Base-by-base conservation (phyloP, 53 echinoderm and acorn worm species). In the Henricia sp. region DNA sequence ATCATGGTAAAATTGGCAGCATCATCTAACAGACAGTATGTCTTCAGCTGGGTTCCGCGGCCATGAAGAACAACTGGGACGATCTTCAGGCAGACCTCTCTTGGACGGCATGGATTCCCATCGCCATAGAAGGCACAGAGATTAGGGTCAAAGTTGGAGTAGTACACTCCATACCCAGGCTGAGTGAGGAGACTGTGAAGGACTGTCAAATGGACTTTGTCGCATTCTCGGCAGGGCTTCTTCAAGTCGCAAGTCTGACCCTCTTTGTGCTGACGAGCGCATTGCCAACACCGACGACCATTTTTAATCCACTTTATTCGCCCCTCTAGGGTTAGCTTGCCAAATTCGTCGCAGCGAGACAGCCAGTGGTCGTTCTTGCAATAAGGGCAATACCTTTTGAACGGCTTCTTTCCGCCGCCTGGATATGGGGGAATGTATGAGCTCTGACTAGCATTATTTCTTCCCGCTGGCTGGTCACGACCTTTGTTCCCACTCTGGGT, bases 361-460 rank as follows among this genome's bases (percentile, higher is more conserved):
- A 70, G 11, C 70, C 70, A 70, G 70, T 46, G 70, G 28, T 70
- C 70, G 16, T 46, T 46, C 19, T 70, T 70, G 70, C 70, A 70
- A 32, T 46, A 19, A 70, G 48, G 70, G 48, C 70, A 70, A 1
- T 2, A 26, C 40, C 28, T 70, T 32, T 43, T 70, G 48, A 70
- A 70, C 13, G 70, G 44, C 30, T 70, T 48, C 48, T 70, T 70
- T 46, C 48, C 48, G 39, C 39, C 39, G 67, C 67, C 67, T 65
- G 65, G 12, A 6, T 35, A 35, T 25, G 40, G 20, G 43, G 9
- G 24, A 14, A 6, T 44, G 25, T 23, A 40, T 0, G 39, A 11
- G 48, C 14, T 46, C 13, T 14, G 48, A 26, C 34, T 27, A 4
- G 3, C 8, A 12, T 16, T 33, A 46, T 6, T 27, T 44, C 28